Conservation (phyloP, 2,797 vertebrate species). For the Danio albolineatus region DNA sequence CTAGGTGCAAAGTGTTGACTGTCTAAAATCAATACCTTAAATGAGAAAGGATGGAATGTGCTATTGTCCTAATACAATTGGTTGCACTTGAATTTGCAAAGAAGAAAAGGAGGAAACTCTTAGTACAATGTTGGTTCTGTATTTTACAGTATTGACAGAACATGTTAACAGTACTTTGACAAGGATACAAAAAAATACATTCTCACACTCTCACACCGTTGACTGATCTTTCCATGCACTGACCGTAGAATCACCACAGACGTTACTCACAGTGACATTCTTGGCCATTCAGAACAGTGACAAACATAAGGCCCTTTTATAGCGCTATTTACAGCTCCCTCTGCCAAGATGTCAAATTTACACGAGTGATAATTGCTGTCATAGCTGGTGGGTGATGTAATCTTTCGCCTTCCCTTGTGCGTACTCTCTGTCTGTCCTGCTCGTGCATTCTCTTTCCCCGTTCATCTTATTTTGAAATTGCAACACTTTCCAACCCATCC, state of each 20-base stretch:
- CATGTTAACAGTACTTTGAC: constrained; percentile 43
- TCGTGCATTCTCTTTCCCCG: constrained; percentile 18
- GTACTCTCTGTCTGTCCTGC: constrained; percentile 18
- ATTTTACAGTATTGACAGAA: constrained; percentile 29
- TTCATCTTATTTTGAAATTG: constrained; percentile 48
- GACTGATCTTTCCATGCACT: constrained; percentile 47
- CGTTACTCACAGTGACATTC: constrained; percentile 64
- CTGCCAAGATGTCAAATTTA: constrained; percentile 69
- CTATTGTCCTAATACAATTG: constrained; percentile 18
- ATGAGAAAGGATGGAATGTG: constrained; percentile 20
- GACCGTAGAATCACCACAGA: constrained; percentile 47
- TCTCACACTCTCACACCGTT: constrained; percentile 24
- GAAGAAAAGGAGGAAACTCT: constrained; percentile 18
- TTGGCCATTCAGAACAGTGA: constrained; percentile 68
- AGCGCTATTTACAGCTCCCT: constrained; percentile 64
- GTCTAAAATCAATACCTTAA: background rate
- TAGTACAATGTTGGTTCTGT: constrained; percentile 30
- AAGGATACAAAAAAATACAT: constrained; percentile 42
- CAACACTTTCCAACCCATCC: background rate
- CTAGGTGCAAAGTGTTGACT: background rate
- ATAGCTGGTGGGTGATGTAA: constrained; percentile 47
- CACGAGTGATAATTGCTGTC: constrained; percentile 60
- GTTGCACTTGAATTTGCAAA: constrained; percentile 42
- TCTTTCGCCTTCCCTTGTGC: constrained; percentile 13
- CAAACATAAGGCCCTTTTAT: constrained; percentile 69